Evolutionary conservation across 2,888 invertebrate species (phyloP).

Genomic region (Tholera decimalis): DNA sequence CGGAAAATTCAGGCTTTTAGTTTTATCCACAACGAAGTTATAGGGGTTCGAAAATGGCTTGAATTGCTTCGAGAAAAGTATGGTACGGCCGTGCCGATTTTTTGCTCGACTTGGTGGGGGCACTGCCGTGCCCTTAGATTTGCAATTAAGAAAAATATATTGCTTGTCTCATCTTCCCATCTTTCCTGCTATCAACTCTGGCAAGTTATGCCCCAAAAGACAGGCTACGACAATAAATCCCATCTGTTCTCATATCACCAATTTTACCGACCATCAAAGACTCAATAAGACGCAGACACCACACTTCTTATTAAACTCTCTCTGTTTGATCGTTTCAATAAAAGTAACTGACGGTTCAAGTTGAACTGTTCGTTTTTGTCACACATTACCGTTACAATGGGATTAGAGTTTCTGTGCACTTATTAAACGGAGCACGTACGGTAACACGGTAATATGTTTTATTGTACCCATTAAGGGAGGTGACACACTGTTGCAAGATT

Average conservation of each 20-base stretch:
- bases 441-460: constrained; percentile 74
- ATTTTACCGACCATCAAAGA: constrained; percentile 36
- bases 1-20: too few species aligned
- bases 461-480: constrained; percentile 46
- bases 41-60: too few species aligned
- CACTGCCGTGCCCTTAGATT: too few species aligned
- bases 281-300: constrained; percentile 34
- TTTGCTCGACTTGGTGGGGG: too few species aligned
- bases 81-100: too few species aligned
- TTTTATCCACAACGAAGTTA: too few species aligned
- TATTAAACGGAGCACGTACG: constrained; percentile 78
- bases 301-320: constrained; percentile 45
- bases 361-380: constrained; percentile 57
- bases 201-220: not conserved
- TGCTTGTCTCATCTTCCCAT: not conserved
- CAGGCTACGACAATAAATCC: constrained; percentile 17
- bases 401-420: constrained; percentile 65
- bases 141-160: not conserved
- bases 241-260: constrained; percentile 13
- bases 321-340: constrained; percentile 54
- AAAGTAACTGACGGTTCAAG: constrained; percentile 50
- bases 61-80: too few species aligned
- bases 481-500: constrained; percentile 31
- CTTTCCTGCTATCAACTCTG: not conserved
- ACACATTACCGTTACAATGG: constrained; percentile 57